Conservation (phyloP, 2,888 invertebrate genomes). For the Ectemnius cavifrons region DNA sequence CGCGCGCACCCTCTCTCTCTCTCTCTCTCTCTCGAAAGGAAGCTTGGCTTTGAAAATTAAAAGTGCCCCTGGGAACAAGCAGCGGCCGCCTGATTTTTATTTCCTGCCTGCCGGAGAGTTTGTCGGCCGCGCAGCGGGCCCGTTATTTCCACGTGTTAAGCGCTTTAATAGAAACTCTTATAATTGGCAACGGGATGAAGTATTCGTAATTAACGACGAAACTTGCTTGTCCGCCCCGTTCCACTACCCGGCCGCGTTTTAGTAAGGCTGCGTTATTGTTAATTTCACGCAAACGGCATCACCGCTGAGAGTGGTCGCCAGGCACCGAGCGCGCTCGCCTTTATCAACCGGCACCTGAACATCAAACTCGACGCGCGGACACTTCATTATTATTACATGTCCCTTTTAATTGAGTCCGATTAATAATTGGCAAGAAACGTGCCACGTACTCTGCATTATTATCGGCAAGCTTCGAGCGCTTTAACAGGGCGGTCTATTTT, state of each 20-base stretch:
- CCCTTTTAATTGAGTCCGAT: no score
- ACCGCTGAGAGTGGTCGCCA: constrained; percentile 30
- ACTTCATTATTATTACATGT: no score
- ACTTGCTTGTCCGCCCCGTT: constrained; percentile 22
- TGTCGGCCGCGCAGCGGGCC: background rate
- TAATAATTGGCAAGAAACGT: no score
- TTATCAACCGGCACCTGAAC: no score
- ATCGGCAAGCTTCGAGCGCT: no score
- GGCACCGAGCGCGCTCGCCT: no score
- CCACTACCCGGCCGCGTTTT: background rate
- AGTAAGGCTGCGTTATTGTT: constrained; percentile 35
- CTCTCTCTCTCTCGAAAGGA: background rate
- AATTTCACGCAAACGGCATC: constrained; percentile 40
- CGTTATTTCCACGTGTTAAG: background rate
- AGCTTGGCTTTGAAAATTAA: background rate
- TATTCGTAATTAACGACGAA: constrained; percentile 45
- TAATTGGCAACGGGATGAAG: constrained; percentile 21
- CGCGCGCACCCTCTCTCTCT: background rate
- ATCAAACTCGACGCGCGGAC: no score
- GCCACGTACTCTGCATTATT: no score
- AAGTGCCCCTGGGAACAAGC: no score
- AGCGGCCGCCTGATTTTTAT: background rate
- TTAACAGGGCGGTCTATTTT: no score
- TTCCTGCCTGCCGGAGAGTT: background rate
- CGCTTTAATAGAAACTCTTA: constrained; percentile 35